A percentile compares a stretch with the other conserved stretches of the same genome.
phyloP scores from a whole-genome alignment of 1,140 invertebrate species.

The Tetragonula clypearis region DNA sequence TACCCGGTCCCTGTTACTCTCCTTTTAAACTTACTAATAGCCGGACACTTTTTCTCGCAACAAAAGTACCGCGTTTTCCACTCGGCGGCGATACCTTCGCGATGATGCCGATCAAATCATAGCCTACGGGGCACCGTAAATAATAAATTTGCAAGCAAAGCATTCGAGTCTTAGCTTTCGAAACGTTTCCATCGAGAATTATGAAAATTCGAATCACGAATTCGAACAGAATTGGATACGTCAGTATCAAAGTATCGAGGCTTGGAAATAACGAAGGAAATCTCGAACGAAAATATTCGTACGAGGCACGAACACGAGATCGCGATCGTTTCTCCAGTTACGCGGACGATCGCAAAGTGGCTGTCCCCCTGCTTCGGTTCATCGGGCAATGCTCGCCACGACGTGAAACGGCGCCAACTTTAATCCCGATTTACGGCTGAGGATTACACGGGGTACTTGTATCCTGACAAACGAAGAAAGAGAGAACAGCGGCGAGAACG shows the following conservation, averaged over 20 bases:
- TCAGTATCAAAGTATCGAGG: too few species aligned
- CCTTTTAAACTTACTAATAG: neutral
- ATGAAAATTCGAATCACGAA: too few species aligned
- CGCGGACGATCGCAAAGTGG: slow-evolving; percentile 5
- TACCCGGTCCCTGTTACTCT: neutral
- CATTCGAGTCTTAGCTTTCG: too few species aligned
- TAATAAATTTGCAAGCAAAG: too few species aligned
- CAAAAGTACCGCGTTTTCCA: neutral
- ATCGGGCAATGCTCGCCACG: slow-evolving; percentile 3
- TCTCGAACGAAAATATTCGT: neutral
- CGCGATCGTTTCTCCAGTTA: neutral
- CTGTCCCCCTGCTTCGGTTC: slow-evolving; percentile 2
- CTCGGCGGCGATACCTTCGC: neutral
- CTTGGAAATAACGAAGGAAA: too few species aligned
- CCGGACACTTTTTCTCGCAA: neutral
- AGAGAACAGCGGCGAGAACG: neutral
- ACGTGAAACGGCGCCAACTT: slow-evolving; percentile 58
- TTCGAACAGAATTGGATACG: too few species aligned
- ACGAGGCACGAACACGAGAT: neutral
- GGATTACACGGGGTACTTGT: slow-evolving; percentile 69
- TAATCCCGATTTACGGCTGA: slow-evolving; percentile 74
- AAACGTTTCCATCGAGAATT: too few species aligned
- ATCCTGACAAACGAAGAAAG: slow-evolving; percentile 47
- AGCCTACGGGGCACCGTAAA: neutral
- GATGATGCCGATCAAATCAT: neutral